Conservation (phyloP, 2,888 invertebrate species). For the Meteorus cinctellus region DNA sequence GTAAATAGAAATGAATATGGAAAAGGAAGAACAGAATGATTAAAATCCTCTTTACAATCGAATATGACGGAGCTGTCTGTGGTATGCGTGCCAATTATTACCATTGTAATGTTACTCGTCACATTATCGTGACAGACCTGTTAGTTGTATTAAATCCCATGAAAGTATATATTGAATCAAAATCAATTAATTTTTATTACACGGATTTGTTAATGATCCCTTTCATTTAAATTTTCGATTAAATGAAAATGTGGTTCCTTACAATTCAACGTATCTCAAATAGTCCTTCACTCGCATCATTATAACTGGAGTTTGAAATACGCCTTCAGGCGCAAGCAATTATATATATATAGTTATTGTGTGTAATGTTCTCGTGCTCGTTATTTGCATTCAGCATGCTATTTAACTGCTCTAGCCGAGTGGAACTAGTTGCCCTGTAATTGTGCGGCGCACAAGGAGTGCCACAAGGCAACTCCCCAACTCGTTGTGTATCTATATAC, state of each 20-base stretch:
- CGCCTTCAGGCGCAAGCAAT: constrained; percentile 15
- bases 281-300: constrained; percentile 17
- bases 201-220: not conserved
- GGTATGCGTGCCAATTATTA: constrained; percentile 12
- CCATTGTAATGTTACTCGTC: too few species aligned
- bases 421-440: constrained; percentile 56
- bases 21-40: not conserved
- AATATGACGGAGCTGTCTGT: not conserved
- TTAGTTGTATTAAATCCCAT: not conserved
- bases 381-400: constrained; percentile 55
- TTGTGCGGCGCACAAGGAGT: constrained; percentile 52
- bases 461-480: constrained; percentile 46
- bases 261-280: not conserved
- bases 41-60: constrained; percentile 13
- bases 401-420: constrained; percentile 53
- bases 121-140: not conserved
- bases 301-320: constrained; percentile 23
- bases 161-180: not conserved
- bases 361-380: constrained; percentile 44
- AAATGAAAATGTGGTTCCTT: not conserved
- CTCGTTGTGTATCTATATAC: not conserved
- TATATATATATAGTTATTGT: constrained; percentile 40
- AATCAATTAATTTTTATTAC: not conserved
- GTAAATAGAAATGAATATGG: constrained; percentile 7
- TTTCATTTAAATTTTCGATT: not conserved